phyloP scores from a whole-genome alignment of 1,140 invertebrate species.

The Orius insidiosus region DNA sequence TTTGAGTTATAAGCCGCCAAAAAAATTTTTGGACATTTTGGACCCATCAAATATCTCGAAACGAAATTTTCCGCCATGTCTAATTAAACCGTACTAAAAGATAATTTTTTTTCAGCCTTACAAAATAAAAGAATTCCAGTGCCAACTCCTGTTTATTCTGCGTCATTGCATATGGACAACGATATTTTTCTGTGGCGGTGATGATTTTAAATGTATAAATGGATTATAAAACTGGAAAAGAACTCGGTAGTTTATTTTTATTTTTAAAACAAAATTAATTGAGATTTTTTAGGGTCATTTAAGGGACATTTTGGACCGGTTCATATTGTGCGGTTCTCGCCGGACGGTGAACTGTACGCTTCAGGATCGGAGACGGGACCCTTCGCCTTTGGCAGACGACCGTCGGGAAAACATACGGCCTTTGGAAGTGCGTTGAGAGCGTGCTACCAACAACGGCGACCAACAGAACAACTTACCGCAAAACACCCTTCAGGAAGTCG shows the following conservation, averaged over 20 bases:
- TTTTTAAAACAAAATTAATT: constrained; percentile 1
- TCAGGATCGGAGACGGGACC: constrained; percentile 91
- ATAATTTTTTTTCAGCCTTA: too few relatives aligned
- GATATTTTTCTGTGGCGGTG: constrained; percentile 89
- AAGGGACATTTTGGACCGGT: constrained; percentile 96
- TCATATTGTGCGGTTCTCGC: constrained; percentile 84
- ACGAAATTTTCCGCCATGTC: too few relatives aligned
- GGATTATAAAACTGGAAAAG: constrained; percentile 75
- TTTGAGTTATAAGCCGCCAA: too few relatives aligned
- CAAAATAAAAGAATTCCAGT: constrained; percentile 63
- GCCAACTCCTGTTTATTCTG: constrained; percentile 77
- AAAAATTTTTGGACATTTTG: too few relatives aligned
- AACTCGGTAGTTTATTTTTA: constrained; percentile 54
- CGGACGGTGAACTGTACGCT: constrained; percentile 87
- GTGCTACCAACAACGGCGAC: constrained; percentile 4
- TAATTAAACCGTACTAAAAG: too few relatives aligned
- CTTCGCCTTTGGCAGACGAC: constrained; percentile 84
- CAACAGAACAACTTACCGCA: constrained; percentile 4
- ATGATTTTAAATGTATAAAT: constrained; percentile 96
- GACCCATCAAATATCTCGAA: too few relatives aligned
- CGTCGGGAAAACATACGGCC: constrained; percentile 89
- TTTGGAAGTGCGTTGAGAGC: constrained; percentile 79
- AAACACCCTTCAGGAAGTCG: constrained; percentile 15
- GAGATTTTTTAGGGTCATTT: constrained; percentile 60
- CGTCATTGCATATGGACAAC: constrained; percentile 78